phyloP scores from a whole-genome alignment of 2,113 vertebrate species.

The Glaucidium brasilianum region DNA sequence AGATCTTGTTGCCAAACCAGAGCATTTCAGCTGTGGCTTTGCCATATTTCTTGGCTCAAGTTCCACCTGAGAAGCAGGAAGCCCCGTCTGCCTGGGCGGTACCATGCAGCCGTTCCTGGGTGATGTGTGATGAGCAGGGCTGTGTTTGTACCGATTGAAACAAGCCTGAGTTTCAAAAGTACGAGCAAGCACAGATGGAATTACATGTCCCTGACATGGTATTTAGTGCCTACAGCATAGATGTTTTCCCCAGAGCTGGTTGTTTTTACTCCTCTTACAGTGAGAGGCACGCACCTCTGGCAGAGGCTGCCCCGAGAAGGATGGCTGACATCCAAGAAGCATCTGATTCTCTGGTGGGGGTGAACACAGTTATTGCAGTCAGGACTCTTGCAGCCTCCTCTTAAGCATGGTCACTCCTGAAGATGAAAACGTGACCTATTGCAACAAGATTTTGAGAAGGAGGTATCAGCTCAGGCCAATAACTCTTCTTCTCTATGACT shows the following conservation, averaged over 20 bases:
- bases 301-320: background rate
- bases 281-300: background rate
- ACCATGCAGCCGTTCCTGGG: background rate
- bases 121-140: no score
- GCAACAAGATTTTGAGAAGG: background rate
- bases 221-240: background rate
- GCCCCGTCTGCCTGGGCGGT: accelerated
- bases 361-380: background rate
- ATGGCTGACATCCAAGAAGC: background rate
- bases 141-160: background rate
- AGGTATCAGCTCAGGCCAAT: background rate
- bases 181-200: background rate
- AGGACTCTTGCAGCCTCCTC: background rate
- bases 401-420: background rate
- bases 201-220: background rate
- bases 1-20: background rate
- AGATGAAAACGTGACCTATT: background rate
- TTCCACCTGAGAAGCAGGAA: background rate
- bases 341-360: background rate
- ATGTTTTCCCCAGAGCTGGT: background rate
- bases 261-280: background rate
- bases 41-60: background rate
- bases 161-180: background rate
- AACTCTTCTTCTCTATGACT: background rate
- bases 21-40: background rate